Percentiles rank a stretch among this genome's conserved stretches.
These are phyloP conservation scores for Gobio gobio DNA, from an alignment of 2,113 vertebrate species.

Conservation along the genomic window DNA sequence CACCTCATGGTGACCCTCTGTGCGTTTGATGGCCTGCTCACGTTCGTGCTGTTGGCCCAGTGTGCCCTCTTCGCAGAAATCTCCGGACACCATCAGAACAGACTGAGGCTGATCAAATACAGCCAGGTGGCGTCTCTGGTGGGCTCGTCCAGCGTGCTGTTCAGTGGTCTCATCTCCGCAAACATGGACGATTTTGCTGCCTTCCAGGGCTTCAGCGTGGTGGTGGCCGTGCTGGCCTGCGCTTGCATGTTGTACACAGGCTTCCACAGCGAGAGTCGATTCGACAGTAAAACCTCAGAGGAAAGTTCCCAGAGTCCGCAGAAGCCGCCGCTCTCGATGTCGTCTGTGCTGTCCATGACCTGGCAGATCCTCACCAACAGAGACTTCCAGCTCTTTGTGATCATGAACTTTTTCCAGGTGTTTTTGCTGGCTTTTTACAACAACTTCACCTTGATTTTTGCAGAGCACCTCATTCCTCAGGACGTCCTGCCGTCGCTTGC, in stretches of 20 bases:
- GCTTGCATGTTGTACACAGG: slow-evolving; percentile 85
- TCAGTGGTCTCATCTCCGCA: slow-evolving; percentile 82
- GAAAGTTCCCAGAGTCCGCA: neutral
- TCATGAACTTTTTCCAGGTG: slow-evolving; percentile 91
- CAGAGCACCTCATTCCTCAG: slow-evolving; percentile 84
- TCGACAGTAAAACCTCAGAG: slow-evolving; percentile 67
- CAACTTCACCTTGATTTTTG: slow-evolving; percentile 93
- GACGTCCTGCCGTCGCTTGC: slow-evolving; percentile 78
- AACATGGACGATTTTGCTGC: slow-evolving; percentile 84
- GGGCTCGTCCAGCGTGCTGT: slow-evolving; percentile 83
- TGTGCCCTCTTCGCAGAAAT: slow-evolving; percentile 85
- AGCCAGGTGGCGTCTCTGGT: slow-evolving; percentile 83
- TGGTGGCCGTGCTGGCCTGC: slow-evolving; percentile 75
- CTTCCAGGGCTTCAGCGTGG: slow-evolving; percentile 78
- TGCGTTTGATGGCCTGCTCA: slow-evolving; percentile 82
- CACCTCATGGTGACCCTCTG: slow-evolving; percentile 83
- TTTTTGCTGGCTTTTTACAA: slow-evolving; percentile 86
- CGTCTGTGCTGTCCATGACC: slow-evolving; percentile 71
- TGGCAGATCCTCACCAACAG: slow-evolving; percentile 83
- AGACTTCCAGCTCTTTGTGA: slow-evolving; percentile 85
- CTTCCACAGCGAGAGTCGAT: slow-evolving; percentile 74
- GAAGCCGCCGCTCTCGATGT: slow-evolving; percentile 67
- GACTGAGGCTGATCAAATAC: slow-evolving; percentile 82
- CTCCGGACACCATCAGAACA: slow-evolving; percentile 74
- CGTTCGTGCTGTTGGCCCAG: slow-evolving; percentile 86